phyloP scores from a whole-genome alignment of 30 jellyfish, hydroid and myxozoan genomes.

The Hydractinia echinata region DNA sequence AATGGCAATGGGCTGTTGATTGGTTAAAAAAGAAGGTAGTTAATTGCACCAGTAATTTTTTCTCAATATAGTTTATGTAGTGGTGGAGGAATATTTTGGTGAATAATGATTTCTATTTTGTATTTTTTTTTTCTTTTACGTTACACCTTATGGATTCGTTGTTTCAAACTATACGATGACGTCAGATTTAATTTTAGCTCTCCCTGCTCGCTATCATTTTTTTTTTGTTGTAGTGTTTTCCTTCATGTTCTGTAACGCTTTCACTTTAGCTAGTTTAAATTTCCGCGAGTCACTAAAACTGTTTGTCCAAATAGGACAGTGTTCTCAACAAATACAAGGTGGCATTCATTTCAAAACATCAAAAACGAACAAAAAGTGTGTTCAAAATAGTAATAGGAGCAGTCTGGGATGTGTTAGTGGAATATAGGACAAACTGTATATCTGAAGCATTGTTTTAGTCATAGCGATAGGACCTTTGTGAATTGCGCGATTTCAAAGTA shows the following conservation, averaged over 20 bases:
- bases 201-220: background rate
- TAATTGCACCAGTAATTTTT: background rate
- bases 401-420: too few relatives aligned
- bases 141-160: background rate
- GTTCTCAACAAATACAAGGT: background rate
- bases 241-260: background rate
- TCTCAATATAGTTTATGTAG: too few relatives aligned
- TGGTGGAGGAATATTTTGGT: background rate
- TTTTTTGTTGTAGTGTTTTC: background rate
- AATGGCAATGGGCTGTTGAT: slow-evolving; percentile 97
- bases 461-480: too few relatives aligned
- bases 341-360: too few relatives aligned
- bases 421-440: too few relatives aligned
- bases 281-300: background rate
- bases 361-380: too few relatives aligned
- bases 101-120: background rate
- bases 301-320: background rate
- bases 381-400: too few relatives aligned
- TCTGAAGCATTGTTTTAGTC: too few relatives aligned
- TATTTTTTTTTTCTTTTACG: background rate
- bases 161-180: too few relatives aligned
- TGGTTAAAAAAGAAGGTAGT: slow-evolving; percentile 90
- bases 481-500: too few relatives aligned
- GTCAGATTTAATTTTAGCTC: too few relatives aligned
- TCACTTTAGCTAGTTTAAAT: background rate